Percentiles rank a stretch among this genome's conserved stretches.
Conservation (phyloP, 2,113 vertebrate genomes). For the Cheirogaleus medius region DNA sequence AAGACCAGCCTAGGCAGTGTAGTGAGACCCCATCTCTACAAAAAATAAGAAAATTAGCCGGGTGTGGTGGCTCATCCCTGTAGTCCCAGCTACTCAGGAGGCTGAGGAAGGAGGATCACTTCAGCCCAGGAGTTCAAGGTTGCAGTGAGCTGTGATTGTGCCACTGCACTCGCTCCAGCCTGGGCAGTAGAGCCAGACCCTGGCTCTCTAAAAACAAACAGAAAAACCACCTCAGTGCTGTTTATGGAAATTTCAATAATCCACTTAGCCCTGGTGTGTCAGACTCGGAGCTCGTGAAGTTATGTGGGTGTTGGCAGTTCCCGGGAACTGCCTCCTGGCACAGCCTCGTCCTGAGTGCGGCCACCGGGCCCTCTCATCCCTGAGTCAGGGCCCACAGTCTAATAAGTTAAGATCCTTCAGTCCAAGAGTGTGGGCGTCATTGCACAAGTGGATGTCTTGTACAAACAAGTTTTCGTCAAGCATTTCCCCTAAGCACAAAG, state of each 20-base stretch:
- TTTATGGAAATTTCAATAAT: background rate
- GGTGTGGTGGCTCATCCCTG: too few relatives aligned
- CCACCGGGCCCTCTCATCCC: accelerated
- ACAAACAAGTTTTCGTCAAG: background rate
- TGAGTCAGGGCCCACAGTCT: background rate
- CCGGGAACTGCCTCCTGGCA: background rate
- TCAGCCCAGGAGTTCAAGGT: too few relatives aligned
- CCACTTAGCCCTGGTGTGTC: background rate
- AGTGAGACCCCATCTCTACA: too few relatives aligned
- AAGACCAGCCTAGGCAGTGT: too few relatives aligned
- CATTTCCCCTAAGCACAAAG: background rate
- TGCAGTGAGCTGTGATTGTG: too few relatives aligned
- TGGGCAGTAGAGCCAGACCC: too few relatives aligned
- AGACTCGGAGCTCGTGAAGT: background rate
- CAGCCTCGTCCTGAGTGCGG: background rate
- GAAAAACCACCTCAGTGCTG: background rate
- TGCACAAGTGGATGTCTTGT: too few relatives aligned
- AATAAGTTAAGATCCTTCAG: accelerated
- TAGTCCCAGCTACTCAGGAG: too few relatives aligned
- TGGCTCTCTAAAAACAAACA: too few relatives aligned
- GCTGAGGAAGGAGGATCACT: too few relatives aligned
- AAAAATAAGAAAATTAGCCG: too few relatives aligned
- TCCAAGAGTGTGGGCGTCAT: accelerated
- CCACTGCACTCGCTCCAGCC: too few relatives aligned
- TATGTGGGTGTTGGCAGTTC: accelerated